Evolutionary conservation across 2,797 vertebrate species (phyloP).

Genomic region (Pipistrellus kuhlii): DNA sequence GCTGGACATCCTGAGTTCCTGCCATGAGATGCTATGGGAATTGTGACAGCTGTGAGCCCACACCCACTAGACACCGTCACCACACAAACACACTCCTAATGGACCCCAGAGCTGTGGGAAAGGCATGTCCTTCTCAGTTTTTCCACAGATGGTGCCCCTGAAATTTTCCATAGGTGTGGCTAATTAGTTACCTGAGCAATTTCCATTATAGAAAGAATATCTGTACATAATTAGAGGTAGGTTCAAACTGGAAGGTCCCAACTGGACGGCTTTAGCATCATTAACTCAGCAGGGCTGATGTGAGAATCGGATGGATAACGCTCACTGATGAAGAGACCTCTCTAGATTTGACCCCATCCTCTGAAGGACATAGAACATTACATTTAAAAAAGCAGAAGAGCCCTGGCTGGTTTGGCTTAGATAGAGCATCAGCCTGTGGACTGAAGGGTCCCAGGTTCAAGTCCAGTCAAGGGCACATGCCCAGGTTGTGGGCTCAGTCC

Average conservation of each 20-base stretch:
- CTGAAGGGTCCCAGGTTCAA: too few species aligned
- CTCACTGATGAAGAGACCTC: constrained; percentile 58
- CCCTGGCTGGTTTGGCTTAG: too few species aligned
- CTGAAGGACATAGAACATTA: constrained; percentile 3
- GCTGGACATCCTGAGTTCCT: neutral
- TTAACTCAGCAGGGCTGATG: constrained; percentile 56
- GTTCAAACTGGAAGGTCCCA: constrained; percentile 1
- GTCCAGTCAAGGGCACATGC: too few species aligned
- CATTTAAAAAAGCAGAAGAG: neutral
- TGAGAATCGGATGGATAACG: constrained; percentile 38
- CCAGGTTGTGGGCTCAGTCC: too few species aligned
- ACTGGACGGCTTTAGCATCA: constrained; percentile 25
- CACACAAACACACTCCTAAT: constrained; percentile 45
- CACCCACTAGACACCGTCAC: neutral
- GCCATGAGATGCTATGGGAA: neutral
- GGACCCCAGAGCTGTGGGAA: constrained; percentile 66
- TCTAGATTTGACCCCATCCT: neutral
- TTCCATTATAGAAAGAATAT: constrained; percentile 75
- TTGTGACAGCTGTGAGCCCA: neutral
- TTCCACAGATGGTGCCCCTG: constrained; percentile 52
- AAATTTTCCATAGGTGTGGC: constrained; percentile 78
- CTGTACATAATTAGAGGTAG: constrained; percentile 75
- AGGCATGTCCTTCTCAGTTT: constrained; percentile 71
- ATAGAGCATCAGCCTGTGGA: too few species aligned
- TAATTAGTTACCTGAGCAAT: constrained; percentile 79